Percentiles rank a stretch among this genome's conserved stretches.
Conservation (phyloP, 1,140 invertebrate genomes). For the Bombus waltoni region DNA sequence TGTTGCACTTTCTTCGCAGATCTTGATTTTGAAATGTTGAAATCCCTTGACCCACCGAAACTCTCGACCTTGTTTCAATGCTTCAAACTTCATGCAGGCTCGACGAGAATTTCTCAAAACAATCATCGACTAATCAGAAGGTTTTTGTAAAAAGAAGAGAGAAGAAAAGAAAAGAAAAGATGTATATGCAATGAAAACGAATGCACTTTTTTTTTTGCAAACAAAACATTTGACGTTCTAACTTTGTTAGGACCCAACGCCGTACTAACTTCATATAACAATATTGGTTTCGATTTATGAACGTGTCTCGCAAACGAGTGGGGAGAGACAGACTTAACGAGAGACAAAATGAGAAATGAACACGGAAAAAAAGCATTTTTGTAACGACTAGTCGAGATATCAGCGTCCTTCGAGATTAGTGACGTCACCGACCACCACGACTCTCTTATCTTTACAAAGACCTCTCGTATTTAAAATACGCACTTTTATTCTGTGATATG, state of each 20-base stretch:
- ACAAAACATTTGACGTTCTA: neutral
- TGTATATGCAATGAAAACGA: neutral
- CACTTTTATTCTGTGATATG: neutral
- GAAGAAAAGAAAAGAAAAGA: neutral
- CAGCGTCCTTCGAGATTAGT: conserved; percentile 49
- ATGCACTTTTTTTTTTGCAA: neutral
- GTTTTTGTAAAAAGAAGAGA: neutral
- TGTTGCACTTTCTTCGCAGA: neutral
- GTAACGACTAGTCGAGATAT: conserved; percentile 49
- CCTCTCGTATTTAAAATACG: neutral
- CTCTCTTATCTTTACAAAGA: conserved; percentile 25
- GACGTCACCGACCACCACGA: conserved; percentile 57
- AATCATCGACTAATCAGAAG: conserved; percentile 63
- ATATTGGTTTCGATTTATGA: conserved; percentile 48
- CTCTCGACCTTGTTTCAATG: conserved; percentile 25
- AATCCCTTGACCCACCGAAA: neutral
- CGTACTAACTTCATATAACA: conserved; percentile 31
- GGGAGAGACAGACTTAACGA: conserved; percentile 5
- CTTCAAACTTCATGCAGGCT: conserved; percentile 59
- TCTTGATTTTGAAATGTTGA: neutral
- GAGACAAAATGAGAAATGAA: neutral
- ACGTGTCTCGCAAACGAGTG: conserved; percentile 8
- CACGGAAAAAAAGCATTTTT: conserved; percentile 2
- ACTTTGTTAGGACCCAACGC: neutral
- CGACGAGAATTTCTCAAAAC: conserved; percentile 28